Conservation (phyloP, 2,113 vertebrate species). For the Anhinga anhinga region DNA sequence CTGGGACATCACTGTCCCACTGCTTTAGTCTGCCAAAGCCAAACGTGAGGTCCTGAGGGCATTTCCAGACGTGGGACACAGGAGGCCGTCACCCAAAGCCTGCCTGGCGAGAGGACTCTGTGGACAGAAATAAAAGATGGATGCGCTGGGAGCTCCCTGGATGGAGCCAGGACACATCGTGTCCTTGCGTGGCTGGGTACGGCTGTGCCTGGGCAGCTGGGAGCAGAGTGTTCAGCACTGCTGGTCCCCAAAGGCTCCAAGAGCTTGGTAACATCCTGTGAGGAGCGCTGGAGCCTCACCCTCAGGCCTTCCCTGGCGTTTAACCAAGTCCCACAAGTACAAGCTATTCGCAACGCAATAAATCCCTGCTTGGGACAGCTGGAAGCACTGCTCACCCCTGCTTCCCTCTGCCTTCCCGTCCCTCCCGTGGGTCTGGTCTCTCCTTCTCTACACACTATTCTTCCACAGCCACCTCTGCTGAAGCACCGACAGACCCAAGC, state of each 20-base stretch:
- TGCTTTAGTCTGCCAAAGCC: neutral
- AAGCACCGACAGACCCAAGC: neutral
- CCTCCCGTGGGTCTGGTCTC: neutral
- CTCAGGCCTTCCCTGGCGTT: neutral
- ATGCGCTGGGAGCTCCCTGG: neutral
- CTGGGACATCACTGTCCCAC: neutral
- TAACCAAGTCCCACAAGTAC: neutral
- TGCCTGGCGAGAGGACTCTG: neutral
- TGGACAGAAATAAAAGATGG: neutral
- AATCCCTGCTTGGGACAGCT: rapidly evolving
- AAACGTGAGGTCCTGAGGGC: rapidly evolving
- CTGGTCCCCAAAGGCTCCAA: neutral
- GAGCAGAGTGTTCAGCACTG: neutral
- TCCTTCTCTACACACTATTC: neutral
- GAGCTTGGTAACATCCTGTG: neutral
- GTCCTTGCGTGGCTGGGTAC: neutral
- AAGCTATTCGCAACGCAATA: neutral
- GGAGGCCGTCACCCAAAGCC: neutral
- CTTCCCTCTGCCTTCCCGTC: neutral
- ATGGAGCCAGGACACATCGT: neutral
- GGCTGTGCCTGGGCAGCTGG: neutral
- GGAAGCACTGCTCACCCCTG: neutral
- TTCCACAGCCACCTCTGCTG: neutral
- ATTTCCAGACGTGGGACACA: neutral
- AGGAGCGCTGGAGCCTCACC: neutral